Evolutionary conservation across 2,797 vertebrate species (phyloP).

Genomic region (Epinephelus coioides): DNA sequence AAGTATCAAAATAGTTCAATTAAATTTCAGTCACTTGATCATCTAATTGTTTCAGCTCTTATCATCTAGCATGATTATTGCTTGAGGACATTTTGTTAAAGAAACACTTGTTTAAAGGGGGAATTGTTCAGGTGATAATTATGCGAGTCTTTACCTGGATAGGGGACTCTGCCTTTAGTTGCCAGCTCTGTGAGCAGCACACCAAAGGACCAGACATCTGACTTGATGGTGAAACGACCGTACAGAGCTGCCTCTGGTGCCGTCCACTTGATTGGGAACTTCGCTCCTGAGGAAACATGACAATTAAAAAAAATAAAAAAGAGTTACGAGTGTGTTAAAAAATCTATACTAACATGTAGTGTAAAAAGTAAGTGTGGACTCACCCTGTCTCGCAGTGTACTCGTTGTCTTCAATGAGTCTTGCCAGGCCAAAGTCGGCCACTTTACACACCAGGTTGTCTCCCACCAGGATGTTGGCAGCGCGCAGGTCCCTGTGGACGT

Average conservation of each 20-base stretch:
- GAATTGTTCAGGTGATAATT: neutral
- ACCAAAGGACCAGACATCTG: conserved; percentile 97
- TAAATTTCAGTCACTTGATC: too few species aligned
- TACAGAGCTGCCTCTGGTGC: conserved; percentile 96
- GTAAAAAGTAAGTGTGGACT: conserved; percentile 21
- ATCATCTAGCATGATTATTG: too few species aligned
- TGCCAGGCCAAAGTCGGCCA: conserved; percentile 95
- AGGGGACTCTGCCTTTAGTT: conserved; percentile 97
- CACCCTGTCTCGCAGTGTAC: conserved; percentile 97
- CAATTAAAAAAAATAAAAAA: neutral
- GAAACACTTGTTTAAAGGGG: neutral
- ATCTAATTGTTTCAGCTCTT: too few species aligned
- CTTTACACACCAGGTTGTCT: conserved; percentile 95
- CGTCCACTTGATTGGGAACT: conserved; percentile 99
- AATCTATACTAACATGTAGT: neutral
- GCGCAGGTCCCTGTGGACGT: conserved; percentile 95
- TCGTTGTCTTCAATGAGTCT: conserved; percentile 98
- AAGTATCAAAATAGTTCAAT: too few species aligned
- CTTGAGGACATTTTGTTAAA: neutral
- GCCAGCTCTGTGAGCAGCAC: conserved; percentile 96
- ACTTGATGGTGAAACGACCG: conserved; percentile 98
- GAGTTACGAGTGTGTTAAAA: too few species aligned
- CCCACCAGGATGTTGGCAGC: conserved; percentile 98
- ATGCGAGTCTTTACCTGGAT: conserved; percentile 88
- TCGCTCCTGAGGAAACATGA: conserved; percentile 88